Conservation (phyloP, 2,797 vertebrate genomes). For the Rhabdomys pumilio region DNA sequence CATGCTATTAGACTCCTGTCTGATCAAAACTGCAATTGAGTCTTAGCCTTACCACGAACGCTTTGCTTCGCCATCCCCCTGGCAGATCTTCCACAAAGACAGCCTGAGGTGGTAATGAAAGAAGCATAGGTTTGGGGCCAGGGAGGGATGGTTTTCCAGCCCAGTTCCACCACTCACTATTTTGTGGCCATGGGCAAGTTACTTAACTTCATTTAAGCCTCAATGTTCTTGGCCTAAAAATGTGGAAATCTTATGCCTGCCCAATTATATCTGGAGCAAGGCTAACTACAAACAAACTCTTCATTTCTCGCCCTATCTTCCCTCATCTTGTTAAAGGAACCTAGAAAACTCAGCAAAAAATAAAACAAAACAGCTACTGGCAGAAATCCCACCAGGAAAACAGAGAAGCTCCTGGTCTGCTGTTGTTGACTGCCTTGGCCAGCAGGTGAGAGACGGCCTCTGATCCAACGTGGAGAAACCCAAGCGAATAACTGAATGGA, state of each 20-base stretch:
- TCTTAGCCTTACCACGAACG: conserved; percentile 1
- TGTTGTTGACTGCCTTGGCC: background rate
- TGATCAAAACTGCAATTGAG: conserved; percentile 55
- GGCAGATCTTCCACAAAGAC: background rate
- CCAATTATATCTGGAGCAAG: conserved; percentile 5
- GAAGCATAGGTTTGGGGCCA: background rate
- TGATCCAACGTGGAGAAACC: background rate
- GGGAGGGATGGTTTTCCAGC: conserved; percentile 35
- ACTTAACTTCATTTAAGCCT: conserved; percentile 43
- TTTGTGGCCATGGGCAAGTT: conserved; percentile 15
- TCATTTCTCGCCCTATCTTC: background rate
- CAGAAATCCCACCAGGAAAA: background rate
- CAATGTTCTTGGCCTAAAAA: conserved; percentile 57
- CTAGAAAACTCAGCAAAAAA: conserved; percentile 51
- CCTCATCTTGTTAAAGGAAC: conserved; percentile 23
- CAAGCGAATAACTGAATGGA: background rate
- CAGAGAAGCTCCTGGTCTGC: background rate
- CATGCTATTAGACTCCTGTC: conserved; percentile 26
- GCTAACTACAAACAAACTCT: conserved; percentile 58
- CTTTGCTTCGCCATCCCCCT: background rate
- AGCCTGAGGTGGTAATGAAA: conserved; percentile 3
- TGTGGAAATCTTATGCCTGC: conserved; percentile 27
- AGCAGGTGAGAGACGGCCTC: background rate
- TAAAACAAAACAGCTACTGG: background rate
- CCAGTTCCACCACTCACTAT: background rate